phyloP scores from a whole-genome alignment of 2,888 invertebrate genomes.

The Siphlonurus alternatus region DNA sequence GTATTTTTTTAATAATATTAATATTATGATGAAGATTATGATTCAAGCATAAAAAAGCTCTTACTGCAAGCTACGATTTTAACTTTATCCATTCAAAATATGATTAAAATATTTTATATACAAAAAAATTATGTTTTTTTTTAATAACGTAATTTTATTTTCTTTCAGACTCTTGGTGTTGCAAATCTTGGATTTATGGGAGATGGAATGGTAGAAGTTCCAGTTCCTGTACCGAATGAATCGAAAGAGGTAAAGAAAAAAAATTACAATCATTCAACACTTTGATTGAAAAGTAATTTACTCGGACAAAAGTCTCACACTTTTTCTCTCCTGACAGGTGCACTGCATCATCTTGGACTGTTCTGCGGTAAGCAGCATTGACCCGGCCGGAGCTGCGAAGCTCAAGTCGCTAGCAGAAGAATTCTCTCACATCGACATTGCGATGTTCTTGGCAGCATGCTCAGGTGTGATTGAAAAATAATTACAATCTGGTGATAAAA shows the following conservation, averaged over 20 bases:
- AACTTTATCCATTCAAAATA: too few relatives aligned
- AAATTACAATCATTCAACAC: not conserved
- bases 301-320: not conserved
- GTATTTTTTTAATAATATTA: too few relatives aligned
- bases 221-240: not conserved
- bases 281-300: not conserved
- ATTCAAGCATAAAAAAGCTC: too few relatives aligned
- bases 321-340: slow-evolving; percentile 7
- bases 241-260: not conserved
- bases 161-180: too few relatives aligned
- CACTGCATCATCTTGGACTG: slow-evolving; percentile 36
- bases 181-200: slow-evolving; percentile 1
- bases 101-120: too few relatives aligned
- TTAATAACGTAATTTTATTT: too few relatives aligned
- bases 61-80: too few relatives aligned
- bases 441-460: slow-evolving; percentile 39
- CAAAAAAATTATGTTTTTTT: too few relatives aligned
- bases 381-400: slow-evolving; percentile 42
- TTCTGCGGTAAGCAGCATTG: slow-evolving; percentile 42
- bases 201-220: not conserved
- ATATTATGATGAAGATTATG: too few relatives aligned
- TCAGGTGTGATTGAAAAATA: slow-evolving; percentile 33
- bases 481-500: too few relatives aligned
- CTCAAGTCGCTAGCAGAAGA: slow-evolving; percentile 35
- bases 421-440: slow-evolving; percentile 32